Evolutionary conservation across 2,113 vertebrate genomes (phyloP).

Genomic region (Rafetus swinhoei): DNA sequence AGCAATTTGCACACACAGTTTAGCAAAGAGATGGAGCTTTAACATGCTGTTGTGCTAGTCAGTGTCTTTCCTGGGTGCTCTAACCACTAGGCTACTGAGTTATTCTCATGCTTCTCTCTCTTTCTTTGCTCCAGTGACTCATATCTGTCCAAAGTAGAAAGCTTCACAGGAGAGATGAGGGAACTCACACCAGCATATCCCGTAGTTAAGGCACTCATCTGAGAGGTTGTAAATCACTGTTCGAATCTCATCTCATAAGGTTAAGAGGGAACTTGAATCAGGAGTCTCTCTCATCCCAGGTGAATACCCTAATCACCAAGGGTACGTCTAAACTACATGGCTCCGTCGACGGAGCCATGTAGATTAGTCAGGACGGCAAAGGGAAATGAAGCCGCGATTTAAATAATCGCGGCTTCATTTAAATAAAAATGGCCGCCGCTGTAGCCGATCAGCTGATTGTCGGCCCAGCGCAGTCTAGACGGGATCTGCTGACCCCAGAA

Average conservation of each 20-base stretch:
- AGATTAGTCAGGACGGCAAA: no score
- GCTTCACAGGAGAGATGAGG: not conserved
- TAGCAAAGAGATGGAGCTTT: no score
- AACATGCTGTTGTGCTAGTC: not conserved
- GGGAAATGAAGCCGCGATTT: no score
- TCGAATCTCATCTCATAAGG: not conserved
- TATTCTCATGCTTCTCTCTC: not conserved
- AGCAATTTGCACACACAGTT: not conserved
- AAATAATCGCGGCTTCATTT: no score
- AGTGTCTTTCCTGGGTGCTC: not conserved
- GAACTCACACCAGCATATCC: not conserved
- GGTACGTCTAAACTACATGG: no score
- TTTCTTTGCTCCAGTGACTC: constrained; percentile 9
- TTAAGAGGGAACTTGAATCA: not conserved
- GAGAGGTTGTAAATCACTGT: not conserved
- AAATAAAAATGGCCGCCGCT: no score
- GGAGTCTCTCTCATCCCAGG: no score
- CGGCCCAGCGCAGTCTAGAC: no score
- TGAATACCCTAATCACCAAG: no score
- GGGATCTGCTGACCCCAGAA: no score
- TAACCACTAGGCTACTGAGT: not conserved
- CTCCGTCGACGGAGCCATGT: no score
- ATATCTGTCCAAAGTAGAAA: not conserved
- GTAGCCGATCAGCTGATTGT: no score
- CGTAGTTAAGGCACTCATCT: not conserved